Conservation (phyloP, 2,888 invertebrate species). For the Pyrrhia umbra region DNA sequence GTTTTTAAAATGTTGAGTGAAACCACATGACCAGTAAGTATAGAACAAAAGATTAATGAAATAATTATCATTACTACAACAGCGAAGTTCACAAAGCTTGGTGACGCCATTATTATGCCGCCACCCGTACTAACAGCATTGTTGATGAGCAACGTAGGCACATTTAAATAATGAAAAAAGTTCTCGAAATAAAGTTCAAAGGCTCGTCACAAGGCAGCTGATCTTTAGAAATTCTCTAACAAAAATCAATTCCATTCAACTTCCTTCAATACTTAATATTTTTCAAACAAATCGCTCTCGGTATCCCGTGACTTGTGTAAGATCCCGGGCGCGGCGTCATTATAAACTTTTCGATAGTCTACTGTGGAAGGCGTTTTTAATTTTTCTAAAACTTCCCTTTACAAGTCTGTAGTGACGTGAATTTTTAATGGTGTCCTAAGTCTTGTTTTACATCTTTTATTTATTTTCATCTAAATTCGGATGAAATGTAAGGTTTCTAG, state of each 20-base stretch:
- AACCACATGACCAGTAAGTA: too few species aligned
- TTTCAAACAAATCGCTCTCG: conserved; percentile 9
- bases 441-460: conserved; percentile 10
- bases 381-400: conserved; percentile 31
- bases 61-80: conserved; percentile 1
- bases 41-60: neutral
- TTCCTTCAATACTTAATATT: conserved; percentile 5
- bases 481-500: too few species aligned
- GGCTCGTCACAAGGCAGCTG: neutral
- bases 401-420: conserved; percentile 27
- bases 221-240: neutral
- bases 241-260: neutral
- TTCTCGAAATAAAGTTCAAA: neutral
- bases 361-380: conserved; percentile 15
- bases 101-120: neutral
- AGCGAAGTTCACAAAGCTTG: neutral
- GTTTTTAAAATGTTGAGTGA: too few species aligned
- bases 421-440: conserved; percentile 35
- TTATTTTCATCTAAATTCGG: too few species aligned
- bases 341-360: conserved; percentile 51
- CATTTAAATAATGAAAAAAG: neutral
- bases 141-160: neutral
- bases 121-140: neutral
- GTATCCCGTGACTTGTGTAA: conserved; percentile 31
- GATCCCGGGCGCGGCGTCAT: conserved; percentile 27